Conservation (phyloP, 2,888 invertebrate species). For the Leptopilina myrica region DNA sequence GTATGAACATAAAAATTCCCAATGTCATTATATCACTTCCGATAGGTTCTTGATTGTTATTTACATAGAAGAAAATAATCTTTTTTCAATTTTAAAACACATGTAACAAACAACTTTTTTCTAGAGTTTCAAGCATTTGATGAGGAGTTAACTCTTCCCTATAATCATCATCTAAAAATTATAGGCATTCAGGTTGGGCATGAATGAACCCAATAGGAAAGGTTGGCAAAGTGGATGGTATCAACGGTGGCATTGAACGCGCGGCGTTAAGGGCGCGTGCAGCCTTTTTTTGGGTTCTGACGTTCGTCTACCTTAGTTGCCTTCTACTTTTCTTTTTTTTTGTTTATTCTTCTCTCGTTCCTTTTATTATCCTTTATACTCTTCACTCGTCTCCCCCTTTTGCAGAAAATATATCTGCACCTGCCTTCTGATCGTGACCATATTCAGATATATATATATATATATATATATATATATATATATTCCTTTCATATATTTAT, state of each 20-base stretch:
- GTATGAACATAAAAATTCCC: constrained; percentile 53
- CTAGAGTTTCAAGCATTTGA: constrained; percentile 45
- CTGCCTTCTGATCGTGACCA: constrained; percentile 62
- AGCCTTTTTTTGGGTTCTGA: constrained; percentile 54
- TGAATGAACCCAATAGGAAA: constrained; percentile 73
- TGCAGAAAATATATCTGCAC: constrained; percentile 61
- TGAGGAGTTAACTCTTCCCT: constrained; percentile 64
- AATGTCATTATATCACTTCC: constrained; percentile 63
- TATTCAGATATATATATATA: constrained; percentile 66
- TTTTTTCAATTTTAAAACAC: constrained; percentile 68
- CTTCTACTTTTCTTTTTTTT: constrained; percentile 32
- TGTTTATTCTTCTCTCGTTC: constrained; percentile 39
- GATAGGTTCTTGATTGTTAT: background rate
- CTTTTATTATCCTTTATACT: constrained; percentile 44
- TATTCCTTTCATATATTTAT: constrained; percentile 41
- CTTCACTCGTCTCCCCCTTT: constrained; percentile 41
- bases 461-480: constrained; percentile 58
- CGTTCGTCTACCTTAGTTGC: constrained; percentile 27
- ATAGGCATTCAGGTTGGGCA: constrained; percentile 74
- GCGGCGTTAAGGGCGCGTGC: constrained; percentile 69
- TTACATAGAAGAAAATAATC: constrained; percentile 31
- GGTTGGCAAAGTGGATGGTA: constrained; percentile 66
- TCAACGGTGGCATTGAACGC: constrained; percentile 71
- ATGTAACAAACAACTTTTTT: constrained; percentile 59
- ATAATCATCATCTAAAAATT: constrained; percentile 74